phyloP scores from a whole-genome alignment of 2,113 vertebrate species.

The Coturnix japonica region DNA sequence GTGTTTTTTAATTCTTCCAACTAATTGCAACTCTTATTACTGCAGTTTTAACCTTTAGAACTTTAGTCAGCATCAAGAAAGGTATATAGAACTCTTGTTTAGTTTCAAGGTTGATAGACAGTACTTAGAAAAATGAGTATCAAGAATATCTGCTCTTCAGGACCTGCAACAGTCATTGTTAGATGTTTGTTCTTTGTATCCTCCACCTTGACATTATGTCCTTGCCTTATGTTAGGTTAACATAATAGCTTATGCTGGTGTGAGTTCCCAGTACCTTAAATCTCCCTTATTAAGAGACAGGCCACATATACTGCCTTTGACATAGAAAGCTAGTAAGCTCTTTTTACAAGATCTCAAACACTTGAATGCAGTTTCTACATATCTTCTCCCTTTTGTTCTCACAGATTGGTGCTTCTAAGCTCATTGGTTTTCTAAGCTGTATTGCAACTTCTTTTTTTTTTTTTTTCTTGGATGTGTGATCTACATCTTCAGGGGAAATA shows the following conservation, averaged over 20 bases:
- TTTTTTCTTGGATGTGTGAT: neutral
- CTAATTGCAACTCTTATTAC: neutral
- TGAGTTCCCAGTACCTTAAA: neutral
- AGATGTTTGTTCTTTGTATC: neutral
- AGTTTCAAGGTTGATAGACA: neutral
- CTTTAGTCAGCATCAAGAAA: neutral
- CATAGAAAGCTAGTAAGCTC: rapidly evolving
- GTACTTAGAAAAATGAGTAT: neutral
- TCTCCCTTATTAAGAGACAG: neutral
- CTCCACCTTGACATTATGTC: neutral
- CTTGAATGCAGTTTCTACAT: neutral
- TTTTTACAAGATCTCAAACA: neutral
- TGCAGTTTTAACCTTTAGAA: neutral
- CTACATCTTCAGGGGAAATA: neutral
- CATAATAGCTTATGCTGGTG: neutral
- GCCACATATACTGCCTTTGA: neutral
- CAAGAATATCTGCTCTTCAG: neutral
- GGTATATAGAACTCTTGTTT: neutral
- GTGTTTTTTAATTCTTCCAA: neutral
- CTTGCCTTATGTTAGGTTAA: neutral
- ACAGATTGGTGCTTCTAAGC: neutral
- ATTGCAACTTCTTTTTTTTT: neutral
- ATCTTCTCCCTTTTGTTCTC: neutral
- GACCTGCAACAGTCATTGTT: neutral
- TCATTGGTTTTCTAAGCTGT: neutral